These are phyloP conservation scores for Electrona antarctica DNA, from an alignment of 2,113 vertebrate species.

Conservation along the genomic window DNA sequence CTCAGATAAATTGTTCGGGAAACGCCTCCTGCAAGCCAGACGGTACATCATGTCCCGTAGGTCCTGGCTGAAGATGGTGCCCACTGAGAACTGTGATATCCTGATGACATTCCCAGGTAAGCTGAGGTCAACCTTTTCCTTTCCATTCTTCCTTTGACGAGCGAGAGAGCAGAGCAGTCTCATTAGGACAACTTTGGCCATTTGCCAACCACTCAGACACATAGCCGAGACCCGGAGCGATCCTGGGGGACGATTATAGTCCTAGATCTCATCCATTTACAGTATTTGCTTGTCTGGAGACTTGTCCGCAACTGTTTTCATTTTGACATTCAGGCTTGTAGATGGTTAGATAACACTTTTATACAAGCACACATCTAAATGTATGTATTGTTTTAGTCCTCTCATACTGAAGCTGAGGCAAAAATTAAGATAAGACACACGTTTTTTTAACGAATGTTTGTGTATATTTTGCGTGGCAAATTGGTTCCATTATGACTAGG, in stretches of 20 bases:
- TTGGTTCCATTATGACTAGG: too few relatives aligned
- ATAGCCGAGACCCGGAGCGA: not conserved
- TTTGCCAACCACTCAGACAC: constrained; percentile 16
- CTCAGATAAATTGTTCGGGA: constrained; percentile 95
- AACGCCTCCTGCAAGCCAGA: constrained; percentile 89
- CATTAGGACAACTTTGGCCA: constrained; percentile 6
- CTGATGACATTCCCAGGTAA: constrained; percentile 95
- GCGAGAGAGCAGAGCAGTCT: not conserved
- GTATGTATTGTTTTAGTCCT: too few relatives aligned
- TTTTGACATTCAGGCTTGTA: too few relatives aligned
- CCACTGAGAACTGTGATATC: constrained; percentile 96
- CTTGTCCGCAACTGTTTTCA: not conserved
- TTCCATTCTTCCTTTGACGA: not conserved
- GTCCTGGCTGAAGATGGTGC: constrained; percentile 97
- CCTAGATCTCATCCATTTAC: constrained; percentile 19
- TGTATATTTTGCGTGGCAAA: too few relatives aligned
- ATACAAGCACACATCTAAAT: too few relatives aligned
- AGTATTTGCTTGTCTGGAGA: constrained; percentile 3
- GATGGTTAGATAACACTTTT: too few relatives aligned
- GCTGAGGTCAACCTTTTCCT: not conserved
- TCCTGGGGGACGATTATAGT: constrained; percentile 17
- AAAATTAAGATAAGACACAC: too few relatives aligned
- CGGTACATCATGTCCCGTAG: constrained; percentile 96
- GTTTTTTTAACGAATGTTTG: too few relatives aligned
- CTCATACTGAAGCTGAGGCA: too few relatives aligned